Base-by-base conservation (phyloP, 1,140 invertebrate genomes). In the Megathymus violae region DNA sequence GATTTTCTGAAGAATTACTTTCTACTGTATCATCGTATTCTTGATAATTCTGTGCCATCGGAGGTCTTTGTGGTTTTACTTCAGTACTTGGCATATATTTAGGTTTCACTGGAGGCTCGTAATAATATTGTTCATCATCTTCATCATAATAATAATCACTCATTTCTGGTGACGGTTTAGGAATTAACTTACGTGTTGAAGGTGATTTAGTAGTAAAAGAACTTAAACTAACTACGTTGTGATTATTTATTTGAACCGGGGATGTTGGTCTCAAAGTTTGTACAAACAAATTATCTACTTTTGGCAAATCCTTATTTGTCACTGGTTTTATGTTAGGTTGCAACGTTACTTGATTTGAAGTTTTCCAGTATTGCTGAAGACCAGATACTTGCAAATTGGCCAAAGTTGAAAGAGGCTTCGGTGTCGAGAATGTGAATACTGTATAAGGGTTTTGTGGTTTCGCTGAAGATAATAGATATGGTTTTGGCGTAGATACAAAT, bases 21-120 rank as follows among this genome's bases (percentile, higher is more conserved):
- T 84, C 78, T 59, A 70, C 62, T 11, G 58, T 56, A 51, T 91
- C 91, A 50, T 91, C 89, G 64, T 92, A 91, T 74, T 92, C 89
- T 67, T 92, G 80, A 67, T 92, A 87, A 62, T 92, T 92, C 71
- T 91, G 91, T 19, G 91, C 91, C 81, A 92, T 91, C 0, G 74
- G 80, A 10, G 91, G 91, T 59, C 91, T 76, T 67, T 91, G 88
- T 22, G 91, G 91, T 64, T 79, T 91, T 0, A 92, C 88, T 85
- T 94, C 93, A 4, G 92, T 91, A 83, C 92, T 93, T 3, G 93
- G 93, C 92, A 93, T 93, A 64, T 93, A 93, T 52, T 92, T 91
- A 3, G 93, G 92, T 78, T 93, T 92, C 0, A 93, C 92, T 5
- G 85, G 87, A 47, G 93, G 93, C 68, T 93, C 92, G 58, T 91